These are phyloP conservation scores for Meda fulgida DNA, from an alignment of 2,797 vertebrate species.

Conservation along the genomic window DNA sequence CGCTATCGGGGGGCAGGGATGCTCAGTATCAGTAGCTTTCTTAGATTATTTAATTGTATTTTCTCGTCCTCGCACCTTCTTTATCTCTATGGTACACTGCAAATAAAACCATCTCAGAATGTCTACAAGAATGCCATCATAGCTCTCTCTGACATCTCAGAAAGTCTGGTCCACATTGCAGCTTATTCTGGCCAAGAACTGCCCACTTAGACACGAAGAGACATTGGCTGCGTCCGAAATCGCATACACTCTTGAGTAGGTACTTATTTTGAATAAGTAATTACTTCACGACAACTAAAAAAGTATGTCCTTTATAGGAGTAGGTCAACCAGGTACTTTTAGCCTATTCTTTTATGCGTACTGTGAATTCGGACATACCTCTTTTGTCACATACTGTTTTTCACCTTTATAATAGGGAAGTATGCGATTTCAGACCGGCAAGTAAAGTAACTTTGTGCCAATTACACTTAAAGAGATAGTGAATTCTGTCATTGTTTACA, in stretches of 20 bases:
- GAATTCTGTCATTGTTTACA: background rate
- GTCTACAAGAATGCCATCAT: background rate
- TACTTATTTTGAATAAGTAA: no score
- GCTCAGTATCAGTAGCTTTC: slow-evolving; percentile 2
- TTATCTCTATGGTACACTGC: background rate
- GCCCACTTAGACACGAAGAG: background rate
- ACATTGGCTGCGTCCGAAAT: no score
- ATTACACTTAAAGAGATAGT: background rate
- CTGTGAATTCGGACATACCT: no score
- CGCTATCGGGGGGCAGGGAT: slow-evolving; percentile 27
- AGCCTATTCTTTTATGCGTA: no score
- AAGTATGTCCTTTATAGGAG: no score
- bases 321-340: no score
- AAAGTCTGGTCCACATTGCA: slow-evolving; percentile 1
- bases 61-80: background rate
- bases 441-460: background rate
- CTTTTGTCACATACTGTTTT: no score
- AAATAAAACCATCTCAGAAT: slow-evolving; percentile 17
- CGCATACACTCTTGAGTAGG: no score
- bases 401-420: no score
- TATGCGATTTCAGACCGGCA: background rate
- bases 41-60: background rate
- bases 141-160: background rate
- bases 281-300: no score
- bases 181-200: background rate